A percentile compares a stretch with the other conserved stretches of the same genome.
Evolutionary conservation across 2,113 vertebrate genomes (phyloP).

Genomic region (Corythaeola cristata): DNA sequence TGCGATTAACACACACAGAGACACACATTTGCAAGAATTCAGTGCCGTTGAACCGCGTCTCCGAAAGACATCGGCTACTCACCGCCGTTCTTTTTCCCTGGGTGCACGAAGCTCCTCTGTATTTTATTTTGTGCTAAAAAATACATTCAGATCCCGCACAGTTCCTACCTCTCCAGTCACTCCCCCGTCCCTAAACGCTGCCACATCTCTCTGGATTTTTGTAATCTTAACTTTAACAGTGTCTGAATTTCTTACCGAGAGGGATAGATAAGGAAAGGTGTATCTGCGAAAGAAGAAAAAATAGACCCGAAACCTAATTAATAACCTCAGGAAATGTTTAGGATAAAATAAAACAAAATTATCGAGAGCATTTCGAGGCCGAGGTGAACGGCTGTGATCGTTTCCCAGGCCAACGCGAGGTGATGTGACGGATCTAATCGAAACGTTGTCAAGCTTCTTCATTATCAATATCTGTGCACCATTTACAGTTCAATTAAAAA

Average conservation of each 20-base stretch:
- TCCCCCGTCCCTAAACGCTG: not conserved
- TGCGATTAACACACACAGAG: not conserved
- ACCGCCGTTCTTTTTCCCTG: not conserved
- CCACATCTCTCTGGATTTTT: not conserved
- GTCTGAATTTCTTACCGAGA: not conserved
- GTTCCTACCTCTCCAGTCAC: not conserved
- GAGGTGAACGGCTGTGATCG: not conserved
- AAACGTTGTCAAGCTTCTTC: conserved; percentile 7
- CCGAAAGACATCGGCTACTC: not conserved
- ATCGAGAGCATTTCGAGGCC: not conserved
- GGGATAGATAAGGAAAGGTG: not conserved
- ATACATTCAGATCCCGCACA: no score
- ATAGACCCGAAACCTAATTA: not conserved
- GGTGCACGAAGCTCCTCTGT: not conserved
- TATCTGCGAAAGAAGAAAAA: not conserved
- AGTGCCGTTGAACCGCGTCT: not conserved
- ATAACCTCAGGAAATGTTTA: not conserved
- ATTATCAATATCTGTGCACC: not conserved
- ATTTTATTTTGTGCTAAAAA: not conserved
- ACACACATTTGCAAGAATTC: not conserved
- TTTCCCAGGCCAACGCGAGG: not conserved
- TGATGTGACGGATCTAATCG: conserved; percentile 9
- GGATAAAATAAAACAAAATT: not conserved
- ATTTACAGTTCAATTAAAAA: conserved; percentile 43
- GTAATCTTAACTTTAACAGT: not conserved